Evolutionary conservation across 2,888 invertebrate genomes (phyloP).

Genomic region (Mystacides longicornis): DNA sequence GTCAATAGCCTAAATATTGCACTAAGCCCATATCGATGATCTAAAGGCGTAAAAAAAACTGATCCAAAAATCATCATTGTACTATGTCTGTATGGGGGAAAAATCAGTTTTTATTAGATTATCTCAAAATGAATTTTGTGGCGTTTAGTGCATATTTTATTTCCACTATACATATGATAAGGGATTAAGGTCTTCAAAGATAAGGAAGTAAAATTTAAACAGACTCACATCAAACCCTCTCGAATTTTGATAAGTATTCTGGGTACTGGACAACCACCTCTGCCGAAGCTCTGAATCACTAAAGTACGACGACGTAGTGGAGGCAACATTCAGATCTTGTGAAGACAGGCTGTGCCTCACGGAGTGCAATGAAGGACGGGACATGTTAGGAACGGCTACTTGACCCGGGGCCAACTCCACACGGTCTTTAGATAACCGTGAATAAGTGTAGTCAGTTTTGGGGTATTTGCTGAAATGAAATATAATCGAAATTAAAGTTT

Average conservation of each 20-base stretch:
- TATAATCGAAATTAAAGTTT: background rate
- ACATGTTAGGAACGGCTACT: conserved; percentile 85
- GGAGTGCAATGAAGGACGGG: conserved; percentile 56
- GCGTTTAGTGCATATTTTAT: too few relatives aligned
- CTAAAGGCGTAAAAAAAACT: too few relatives aligned
- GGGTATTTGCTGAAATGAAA: conserved; percentile 68
- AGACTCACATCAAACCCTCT: conserved; percentile 10
- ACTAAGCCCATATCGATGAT: too few relatives aligned
- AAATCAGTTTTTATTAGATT: too few relatives aligned
- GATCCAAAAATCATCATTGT: too few relatives aligned
- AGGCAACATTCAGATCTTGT: background rate
- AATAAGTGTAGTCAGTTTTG: conserved; percentile 89
- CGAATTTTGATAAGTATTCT: conserved; percentile 6
- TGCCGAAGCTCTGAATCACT: conserved; percentile 6
- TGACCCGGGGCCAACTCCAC: conserved; percentile 73
- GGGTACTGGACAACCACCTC: conserved; percentile 4
- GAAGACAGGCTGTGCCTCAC: conserved; percentile 15
- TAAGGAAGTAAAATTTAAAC: too few relatives aligned
- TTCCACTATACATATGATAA: too few relatives aligned
- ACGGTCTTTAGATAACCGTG: conserved; percentile 71
- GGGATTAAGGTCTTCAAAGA: too few relatives aligned
- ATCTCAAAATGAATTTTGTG: too few relatives aligned
- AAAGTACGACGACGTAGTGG: conserved; percentile 3
- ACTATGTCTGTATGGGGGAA: too few relatives aligned
- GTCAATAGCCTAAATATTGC: too few relatives aligned